phyloP scores from a whole-genome alignment of 2,113 vertebrate species.

The Antechinus stuartii region DNA sequence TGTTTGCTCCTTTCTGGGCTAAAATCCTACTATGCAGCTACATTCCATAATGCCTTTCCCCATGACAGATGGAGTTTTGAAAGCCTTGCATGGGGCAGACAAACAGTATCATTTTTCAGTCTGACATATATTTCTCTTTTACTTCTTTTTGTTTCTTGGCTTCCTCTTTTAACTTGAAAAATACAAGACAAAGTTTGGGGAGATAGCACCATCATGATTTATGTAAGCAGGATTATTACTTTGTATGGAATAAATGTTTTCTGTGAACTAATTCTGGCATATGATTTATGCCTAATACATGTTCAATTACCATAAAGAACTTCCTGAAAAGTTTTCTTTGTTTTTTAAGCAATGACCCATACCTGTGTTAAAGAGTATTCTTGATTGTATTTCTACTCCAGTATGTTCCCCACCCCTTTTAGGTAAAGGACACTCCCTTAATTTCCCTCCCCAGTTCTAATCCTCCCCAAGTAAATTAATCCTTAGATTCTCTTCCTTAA shows the following conservation, averaged over 20 bases:
- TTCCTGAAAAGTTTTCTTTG: slow-evolving; percentile 6
- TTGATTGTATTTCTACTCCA: slow-evolving; percentile 30
- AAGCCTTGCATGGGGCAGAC: neutral
- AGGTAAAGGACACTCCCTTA: neutral
- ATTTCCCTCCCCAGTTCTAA: neutral
- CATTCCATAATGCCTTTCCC: neutral
- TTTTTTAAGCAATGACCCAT: slow-evolving; percentile 23
- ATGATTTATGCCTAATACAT: neutral
- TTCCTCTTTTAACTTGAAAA: neutral
- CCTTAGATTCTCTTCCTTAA: neutral
- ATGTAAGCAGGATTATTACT: neutral
- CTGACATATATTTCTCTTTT: neutral
- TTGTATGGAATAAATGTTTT: neutral
- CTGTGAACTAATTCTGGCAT: neutral
- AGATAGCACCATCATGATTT: neutral
- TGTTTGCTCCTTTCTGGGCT: neutral
- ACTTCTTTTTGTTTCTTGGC: neutral
- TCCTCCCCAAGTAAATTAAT: slow-evolving; percentile 16
- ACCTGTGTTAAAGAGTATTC: slow-evolving; percentile 24
- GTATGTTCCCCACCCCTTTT: neutral
- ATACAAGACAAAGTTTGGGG: neutral
- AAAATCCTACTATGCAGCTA: neutral
- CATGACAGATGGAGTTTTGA: neutral
- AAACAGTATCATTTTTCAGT: neutral
- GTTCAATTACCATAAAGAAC: neutral